Conservation (phyloP, 2,797 vertebrate genomes). For the Cynopterus sphinx region DNA sequence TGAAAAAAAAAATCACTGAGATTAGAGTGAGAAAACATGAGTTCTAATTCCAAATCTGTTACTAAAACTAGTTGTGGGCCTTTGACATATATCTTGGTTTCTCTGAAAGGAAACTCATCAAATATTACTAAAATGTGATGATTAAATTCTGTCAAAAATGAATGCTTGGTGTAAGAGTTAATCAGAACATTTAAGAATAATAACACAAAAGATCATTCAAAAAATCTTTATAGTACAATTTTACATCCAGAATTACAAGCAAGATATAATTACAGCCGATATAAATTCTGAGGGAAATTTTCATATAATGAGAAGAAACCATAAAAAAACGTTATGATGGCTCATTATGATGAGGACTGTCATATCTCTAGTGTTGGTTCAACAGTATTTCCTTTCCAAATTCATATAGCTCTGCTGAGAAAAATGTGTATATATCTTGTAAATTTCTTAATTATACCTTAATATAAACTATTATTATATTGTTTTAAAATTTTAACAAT, state of each 20-base stretch:
- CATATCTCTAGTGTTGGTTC: not conserved
- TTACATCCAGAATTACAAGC: not conserved
- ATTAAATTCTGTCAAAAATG: not conserved
- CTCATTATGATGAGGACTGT: not conserved
- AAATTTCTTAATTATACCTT: not conserved
- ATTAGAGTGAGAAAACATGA: not conserved
- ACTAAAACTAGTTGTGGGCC: not conserved
- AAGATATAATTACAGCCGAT: not conserved
- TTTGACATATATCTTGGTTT: not conserved
- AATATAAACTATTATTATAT: not conserved
- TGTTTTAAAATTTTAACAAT: not conserved
- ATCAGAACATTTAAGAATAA: not conserved
- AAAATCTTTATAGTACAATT: not conserved
- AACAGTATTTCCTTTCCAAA: not conserved
- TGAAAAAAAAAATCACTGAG: not conserved
- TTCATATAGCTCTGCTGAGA: not conserved
- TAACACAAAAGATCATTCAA: not conserved
- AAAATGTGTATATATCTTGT: not conserved
- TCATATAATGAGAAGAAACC: not conserved
- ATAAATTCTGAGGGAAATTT: not conserved
- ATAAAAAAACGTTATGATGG: not conserved
- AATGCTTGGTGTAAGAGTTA: not conserved
- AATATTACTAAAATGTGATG: not conserved
- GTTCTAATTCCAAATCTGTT: not conserved
- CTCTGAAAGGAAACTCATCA: not conserved